A percentile compares a stretch with the other conserved stretches of the same genome.
phyloP scores from a whole-genome alignment of 2,888 invertebrate species.

The Leucophenga maculata region DNA sequence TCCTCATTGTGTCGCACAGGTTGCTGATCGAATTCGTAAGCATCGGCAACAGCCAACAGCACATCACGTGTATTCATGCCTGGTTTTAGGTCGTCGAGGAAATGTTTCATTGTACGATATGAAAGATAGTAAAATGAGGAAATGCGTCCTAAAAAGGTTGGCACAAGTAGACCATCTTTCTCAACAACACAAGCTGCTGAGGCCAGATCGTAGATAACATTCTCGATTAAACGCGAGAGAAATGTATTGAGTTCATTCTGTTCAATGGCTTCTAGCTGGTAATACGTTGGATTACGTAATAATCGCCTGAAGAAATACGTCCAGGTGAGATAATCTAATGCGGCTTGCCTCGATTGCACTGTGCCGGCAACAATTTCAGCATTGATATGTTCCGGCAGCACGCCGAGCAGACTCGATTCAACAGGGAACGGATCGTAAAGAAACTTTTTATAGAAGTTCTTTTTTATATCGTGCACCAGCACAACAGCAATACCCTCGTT shows the following conservation, averaged over 20 bases:
- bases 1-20: constrained; percentile 99
- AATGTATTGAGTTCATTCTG: constrained; percentile 81
- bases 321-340: constrained; percentile 97
- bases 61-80: constrained; percentile 81
- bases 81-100: constrained; percentile 79
- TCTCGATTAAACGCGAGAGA: constrained; percentile 87
- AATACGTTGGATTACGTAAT: constrained; percentile 93
- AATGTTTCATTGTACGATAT: constrained; percentile 90
- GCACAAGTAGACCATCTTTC: constrained; percentile 73
- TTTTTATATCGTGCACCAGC: constrained; percentile 95
- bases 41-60: constrained; percentile 84
- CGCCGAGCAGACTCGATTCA: constrained; percentile 92
- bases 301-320: constrained; percentile 97
- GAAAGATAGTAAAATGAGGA: constrained; percentile 97
- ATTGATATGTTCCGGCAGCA: constrained; percentile 96
- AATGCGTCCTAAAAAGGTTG: constrained; percentile 90
- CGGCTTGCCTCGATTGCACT: constrained; percentile 91
- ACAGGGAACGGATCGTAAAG: constrained; percentile 99
- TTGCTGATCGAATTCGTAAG: constrained; percentile 91
- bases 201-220: constrained; percentile 80
- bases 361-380: constrained; percentile 97
- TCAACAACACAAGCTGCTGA: constrained; percentile 86
- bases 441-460: constrained; percentile 99
- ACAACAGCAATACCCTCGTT: constrained; percentile 91
- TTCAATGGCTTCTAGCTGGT: constrained; percentile 83